Evolutionary conservation across 2,113 vertebrate genomes (phyloP).

Genomic region (Gymnogyps californianus): DNA sequence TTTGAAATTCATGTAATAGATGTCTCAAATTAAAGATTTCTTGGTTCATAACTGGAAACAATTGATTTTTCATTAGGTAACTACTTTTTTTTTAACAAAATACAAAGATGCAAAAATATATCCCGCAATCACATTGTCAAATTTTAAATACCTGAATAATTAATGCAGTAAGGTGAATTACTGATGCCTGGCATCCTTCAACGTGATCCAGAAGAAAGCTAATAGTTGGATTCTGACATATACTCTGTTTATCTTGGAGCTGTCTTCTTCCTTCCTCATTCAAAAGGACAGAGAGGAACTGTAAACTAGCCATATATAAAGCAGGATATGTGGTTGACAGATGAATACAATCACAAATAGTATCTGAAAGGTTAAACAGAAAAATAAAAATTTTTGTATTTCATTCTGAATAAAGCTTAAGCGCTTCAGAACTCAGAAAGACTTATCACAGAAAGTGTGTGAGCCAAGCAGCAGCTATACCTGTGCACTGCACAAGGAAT

Average conservation of each 20-base stretch:
- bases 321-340: conserved; percentile 51
- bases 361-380: conserved; percentile 71
- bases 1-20: too few relatives aligned
- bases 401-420: background rate
- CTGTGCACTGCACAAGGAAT: background rate
- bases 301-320: conserved; percentile 77
- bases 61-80: background rate
- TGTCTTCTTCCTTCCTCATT: conserved; percentile 79
- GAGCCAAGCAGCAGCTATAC: background rate
- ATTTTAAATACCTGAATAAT: conserved; percentile 84
- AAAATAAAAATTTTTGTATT: background rate
- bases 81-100: background rate
- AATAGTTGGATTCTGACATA: conserved; percentile 30
- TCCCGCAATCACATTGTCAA: background rate
- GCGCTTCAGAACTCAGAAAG: background rate
- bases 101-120: background rate
- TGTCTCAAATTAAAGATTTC: background rate
- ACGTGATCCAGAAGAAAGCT: conserved; percentile 70
- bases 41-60: background rate
- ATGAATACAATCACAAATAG: conserved; percentile 78
- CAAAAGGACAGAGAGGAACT: conserved; percentile 84
- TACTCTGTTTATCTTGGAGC: conserved; percentile 8
- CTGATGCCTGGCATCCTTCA: conserved; percentile 61
- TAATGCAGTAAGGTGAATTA: conserved; percentile 76
- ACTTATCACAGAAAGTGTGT: background rate